Evolutionary conservation across 2,888 invertebrate species (phyloP), one percentile per base, ranked within the genome.

Genomic region (Drosophila borborema): DNA sequence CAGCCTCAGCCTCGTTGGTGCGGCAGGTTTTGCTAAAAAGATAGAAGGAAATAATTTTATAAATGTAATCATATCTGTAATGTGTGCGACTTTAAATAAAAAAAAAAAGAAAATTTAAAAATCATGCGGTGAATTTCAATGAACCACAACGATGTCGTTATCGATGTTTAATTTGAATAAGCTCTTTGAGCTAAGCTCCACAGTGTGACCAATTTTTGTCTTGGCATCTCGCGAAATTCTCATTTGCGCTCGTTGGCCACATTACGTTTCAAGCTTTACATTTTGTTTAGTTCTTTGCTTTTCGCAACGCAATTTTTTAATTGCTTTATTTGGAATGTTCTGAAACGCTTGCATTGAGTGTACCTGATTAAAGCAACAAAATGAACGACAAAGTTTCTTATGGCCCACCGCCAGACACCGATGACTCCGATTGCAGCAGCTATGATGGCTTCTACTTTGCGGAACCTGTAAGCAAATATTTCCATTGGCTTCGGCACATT

Each of bases 401-500:
- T 55, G 73, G 92, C 0, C 86, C 88, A 34, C 93, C 92, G 34
- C 82, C 82, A 18, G 84, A 88, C 34, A 84, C 89, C 0, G 92
- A 92, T 65, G 92, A 92, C 68, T 92, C 93, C 0, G 92, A 92
- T 23, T 91, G 86, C 54, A 78, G 81, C 38, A 80, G 84, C 72
- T 93, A 92, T 59, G 93, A 92, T 46, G 93, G 93, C 0, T 93
- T 92, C 60, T 84, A 69, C 55, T 93, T 93, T 76, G 86, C 91
- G n/a, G 91, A 91, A 61, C 76, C 74, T 49, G 92, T 91, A 69
- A 86, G 84, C 20, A 10, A 31, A 49, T n/a, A 1, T 16, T 34
- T 45, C 16, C 3, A 18, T 4, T 16, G 23, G 3, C 54, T 10
- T 3, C 20, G 23, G 16, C 38, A 40, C 10, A 18, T 60, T 8